A percentile compares a stretch with the other conserved stretches of the same genome.
Evolutionary conservation across 2,888 invertebrate species (phyloP).

Genomic region (Heliconius cydno): DNA sequence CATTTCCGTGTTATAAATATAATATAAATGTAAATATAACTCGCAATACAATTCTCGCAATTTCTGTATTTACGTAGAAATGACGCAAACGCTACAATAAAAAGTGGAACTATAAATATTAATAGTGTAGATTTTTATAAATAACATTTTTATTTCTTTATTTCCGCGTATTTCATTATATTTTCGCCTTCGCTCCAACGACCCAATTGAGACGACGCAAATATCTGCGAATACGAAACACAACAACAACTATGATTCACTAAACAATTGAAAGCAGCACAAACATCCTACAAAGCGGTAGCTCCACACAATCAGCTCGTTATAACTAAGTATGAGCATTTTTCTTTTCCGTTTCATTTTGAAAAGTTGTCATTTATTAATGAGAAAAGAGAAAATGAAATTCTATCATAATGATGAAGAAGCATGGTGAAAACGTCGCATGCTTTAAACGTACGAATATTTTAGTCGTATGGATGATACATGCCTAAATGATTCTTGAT

Average conservation of each 20-base stretch:
- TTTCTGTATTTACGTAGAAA: not conserved
- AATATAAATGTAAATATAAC: not conserved
- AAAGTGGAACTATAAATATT: not conserved
- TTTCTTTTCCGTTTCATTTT: constrained; percentile 12
- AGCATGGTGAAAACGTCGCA: constrained; percentile 21
- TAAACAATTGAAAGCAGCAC: constrained; percentile 28
- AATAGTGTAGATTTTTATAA: not conserved
- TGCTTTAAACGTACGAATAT: constrained; percentile 11
- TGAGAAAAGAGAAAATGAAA: not conserved
- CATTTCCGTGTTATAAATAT: not conserved
- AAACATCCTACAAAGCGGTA: constrained; percentile 29
- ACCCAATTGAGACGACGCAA: constrained; percentile 12
- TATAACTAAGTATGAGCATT: not conserved
- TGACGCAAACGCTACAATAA: not conserved
- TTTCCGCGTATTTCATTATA: constrained; percentile 4
- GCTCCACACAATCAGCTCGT: constrained; percentile 9
- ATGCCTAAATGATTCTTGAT: constrained; percentile 21
- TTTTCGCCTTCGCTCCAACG: constrained; percentile 10
- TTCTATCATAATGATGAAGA: constrained; percentile 20
- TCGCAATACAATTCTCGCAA: not conserved
- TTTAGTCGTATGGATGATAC: not conserved
- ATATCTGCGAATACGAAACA: constrained; percentile 9
- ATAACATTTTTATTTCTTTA: not conserved
- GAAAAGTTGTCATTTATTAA: not conserved
- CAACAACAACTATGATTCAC: constrained; percentile 19